Evolutionary conservation across 30 jellyfish, hydroid and myxozoan species (phyloP).

Genomic region (Pseudorhiza aurosa): DNA sequence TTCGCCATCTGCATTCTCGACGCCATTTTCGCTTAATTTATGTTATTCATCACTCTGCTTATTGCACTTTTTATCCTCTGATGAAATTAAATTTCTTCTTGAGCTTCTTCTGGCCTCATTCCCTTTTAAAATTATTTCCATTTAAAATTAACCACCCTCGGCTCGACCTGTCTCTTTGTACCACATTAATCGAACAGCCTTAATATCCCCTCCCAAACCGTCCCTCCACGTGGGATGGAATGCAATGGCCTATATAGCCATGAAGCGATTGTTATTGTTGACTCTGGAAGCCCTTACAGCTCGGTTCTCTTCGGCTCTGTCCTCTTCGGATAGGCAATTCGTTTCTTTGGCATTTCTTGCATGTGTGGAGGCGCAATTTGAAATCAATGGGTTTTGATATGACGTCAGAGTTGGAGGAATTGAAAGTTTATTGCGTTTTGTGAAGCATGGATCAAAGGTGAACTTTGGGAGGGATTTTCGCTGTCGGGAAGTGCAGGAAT

Average conservation of each 20-base stretch:
- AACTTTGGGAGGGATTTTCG: too few relatives aligned
- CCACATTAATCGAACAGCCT: too few relatives aligned
- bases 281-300: too few relatives aligned
- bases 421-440: background rate
- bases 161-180: background rate
- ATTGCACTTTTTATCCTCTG: background rate
- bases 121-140: background rate
- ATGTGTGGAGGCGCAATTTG: conserved; percentile 20
- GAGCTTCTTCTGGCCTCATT: background rate
- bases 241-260: too few relatives aligned
- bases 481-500: background rate
- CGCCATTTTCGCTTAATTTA: too few relatives aligned
- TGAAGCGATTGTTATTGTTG: too few relatives aligned
- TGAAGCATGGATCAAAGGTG: background rate
- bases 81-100: background rate
- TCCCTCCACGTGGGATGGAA: too few relatives aligned
- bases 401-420: conserved; percentile 17
- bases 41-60: too few relatives aligned
- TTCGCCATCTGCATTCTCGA: too few relatives aligned
- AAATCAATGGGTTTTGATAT: background rate
- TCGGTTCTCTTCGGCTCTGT: background rate
- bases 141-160: background rate
- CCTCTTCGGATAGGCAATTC: background rate
- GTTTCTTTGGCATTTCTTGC: background rate
- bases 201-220: too few relatives aligned